Conservation (phyloP, 2,888 invertebrate species). For the Muscina levida region DNA sequence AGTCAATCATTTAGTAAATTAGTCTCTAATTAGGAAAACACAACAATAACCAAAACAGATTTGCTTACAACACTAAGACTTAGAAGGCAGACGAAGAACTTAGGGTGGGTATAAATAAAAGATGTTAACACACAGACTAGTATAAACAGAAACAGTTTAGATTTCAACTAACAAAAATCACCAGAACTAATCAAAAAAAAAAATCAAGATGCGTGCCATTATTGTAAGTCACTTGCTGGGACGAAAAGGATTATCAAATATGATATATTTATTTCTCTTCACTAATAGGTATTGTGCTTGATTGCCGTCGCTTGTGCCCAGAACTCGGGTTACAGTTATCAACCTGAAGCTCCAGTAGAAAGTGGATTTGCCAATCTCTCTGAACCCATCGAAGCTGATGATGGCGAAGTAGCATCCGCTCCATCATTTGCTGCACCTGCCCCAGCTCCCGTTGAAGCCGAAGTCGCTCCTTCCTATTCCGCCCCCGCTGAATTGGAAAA, state of each 20-base stretch:
- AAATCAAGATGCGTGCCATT: slow-evolving; percentile 22
- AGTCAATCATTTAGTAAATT: no score
- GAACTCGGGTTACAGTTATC: slow-evolving; percentile 74
- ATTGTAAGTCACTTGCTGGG: slow-evolving; percentile 1
- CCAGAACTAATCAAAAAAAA: not conserved
- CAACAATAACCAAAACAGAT: no score
- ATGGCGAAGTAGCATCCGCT: not conserved
- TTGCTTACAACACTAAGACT: no score
- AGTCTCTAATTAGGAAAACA: no score
- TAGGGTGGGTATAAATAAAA: slow-evolving; percentile 74
- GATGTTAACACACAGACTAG: slow-evolving; percentile 68
- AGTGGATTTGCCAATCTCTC: slow-evolving; percentile 71
- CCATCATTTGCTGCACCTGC: not conserved
- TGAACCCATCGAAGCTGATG: slow-evolving; percentile 34
- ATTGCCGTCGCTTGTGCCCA: slow-evolving; percentile 73
- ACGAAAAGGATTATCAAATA: not conserved
- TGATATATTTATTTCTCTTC: slow-evolving; percentile 45
- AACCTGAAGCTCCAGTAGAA: slow-evolving; percentile 71
- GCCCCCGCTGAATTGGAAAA: slow-evolving; percentile 71
- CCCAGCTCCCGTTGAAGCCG: not conserved
- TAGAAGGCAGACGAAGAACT: no score
- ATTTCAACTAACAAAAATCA: slow-evolving; percentile 60
- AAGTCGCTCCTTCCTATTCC: not conserved
- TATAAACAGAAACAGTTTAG: slow-evolving; percentile 70
- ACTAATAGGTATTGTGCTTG: slow-evolving; percentile 72